Base-by-base conservation (phyloP, 2,888 invertebrate species). In the Prionchulus punctatus region DNA sequence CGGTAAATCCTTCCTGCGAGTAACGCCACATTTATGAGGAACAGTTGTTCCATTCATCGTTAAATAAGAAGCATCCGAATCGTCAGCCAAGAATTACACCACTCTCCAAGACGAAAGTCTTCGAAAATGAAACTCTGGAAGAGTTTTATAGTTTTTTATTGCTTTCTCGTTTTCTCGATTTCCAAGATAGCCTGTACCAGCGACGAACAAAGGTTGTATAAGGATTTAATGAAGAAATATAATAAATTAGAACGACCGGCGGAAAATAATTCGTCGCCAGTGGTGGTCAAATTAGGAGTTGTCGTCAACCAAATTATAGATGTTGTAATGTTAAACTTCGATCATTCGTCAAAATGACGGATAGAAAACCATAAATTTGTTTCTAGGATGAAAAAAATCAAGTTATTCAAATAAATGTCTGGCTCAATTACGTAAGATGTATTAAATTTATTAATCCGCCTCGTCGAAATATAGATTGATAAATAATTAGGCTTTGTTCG, bases 341-440 rank as follows among this genome's bases (percentile, higher is more conserved):
- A 36, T 18, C 36, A 12, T 36, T 36, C 7, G 18, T 36, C 7
- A 36, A 18, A 36, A 7, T 18, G 18, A 36, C 36, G 7, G 18
- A 36, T 18, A 36, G 12, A 36, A 36, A 12, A 36, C 36, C 7
- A 12, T 7, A 36, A 36, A 36, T 7, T 78, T 77, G 81, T 78
- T 80, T 82, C 77, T 82, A 94, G 92, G 92, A 94, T 79, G 94
- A 94, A 82, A 94, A 92, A 82, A 91, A 89, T 79, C 91, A 91
- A 82, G 89, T 92, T 79, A 84, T 92, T 79, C 87, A 89, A 75
- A 89, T 90, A 77, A 92, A 91, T 81, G 86, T 90, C 77, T 92
- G 91, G 91, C 83, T 91, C 75, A 87, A 89, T 80, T 82, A 91
- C 87, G 90, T 91, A 83, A 53, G 27, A 30, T 23, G 60, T 62